A percentile compares a stretch with the other conserved stretches of the same genome.
phyloP scores from a whole-genome alignment of 2,113 vertebrate species.

The Entelurus aequoreus region DNA sequence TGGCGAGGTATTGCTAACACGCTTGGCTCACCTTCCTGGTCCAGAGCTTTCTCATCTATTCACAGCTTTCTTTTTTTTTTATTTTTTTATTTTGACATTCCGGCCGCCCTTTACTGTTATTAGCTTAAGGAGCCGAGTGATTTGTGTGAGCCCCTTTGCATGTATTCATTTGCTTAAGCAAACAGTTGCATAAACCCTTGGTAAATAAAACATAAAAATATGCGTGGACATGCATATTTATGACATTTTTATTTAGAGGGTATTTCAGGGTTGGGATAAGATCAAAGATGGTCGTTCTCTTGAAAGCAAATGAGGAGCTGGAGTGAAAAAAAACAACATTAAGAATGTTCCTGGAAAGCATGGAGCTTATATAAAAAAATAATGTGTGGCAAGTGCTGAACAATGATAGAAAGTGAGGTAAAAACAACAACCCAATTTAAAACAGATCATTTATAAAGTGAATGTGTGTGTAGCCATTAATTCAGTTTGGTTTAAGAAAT shows the following conservation, averaged over 20 bases:
- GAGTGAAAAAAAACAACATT: conserved; percentile 20
- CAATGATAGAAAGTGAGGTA: too few species aligned
- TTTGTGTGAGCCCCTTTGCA: conserved; percentile 31
- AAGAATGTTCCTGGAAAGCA: conserved; percentile 28
- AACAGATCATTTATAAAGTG: too few species aligned
- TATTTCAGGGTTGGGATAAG: conserved; percentile 34
- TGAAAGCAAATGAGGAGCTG: conserved; percentile 41
- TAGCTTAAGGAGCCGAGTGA: conserved; percentile 9
- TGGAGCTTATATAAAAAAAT: conserved; percentile 23
- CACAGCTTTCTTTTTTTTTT: conserved; percentile 7
- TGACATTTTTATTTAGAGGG: conserved; percentile 42
- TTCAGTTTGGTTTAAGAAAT: neutral
- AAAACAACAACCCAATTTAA: too few species aligned
- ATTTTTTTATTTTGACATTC: conserved; percentile 11
- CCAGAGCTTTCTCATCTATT: conserved; percentile 16
- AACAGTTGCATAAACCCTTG: conserved; percentile 33
- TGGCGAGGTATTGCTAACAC: conserved; percentile 8
- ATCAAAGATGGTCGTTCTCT: conserved; percentile 50
- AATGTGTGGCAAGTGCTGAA: too few species aligned
- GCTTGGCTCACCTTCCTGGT: conserved; percentile 17
- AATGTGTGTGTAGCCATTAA: neutral
- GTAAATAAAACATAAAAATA: conserved; percentile 45
- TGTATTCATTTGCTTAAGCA: conserved; percentile 26
- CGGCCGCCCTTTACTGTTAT: conserved; percentile 31
- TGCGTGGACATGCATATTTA: conserved; percentile 53